Evolutionary conservation across 2,888 invertebrate species (phyloP).

Genomic region (Agrenia bidenticulata): DNA sequence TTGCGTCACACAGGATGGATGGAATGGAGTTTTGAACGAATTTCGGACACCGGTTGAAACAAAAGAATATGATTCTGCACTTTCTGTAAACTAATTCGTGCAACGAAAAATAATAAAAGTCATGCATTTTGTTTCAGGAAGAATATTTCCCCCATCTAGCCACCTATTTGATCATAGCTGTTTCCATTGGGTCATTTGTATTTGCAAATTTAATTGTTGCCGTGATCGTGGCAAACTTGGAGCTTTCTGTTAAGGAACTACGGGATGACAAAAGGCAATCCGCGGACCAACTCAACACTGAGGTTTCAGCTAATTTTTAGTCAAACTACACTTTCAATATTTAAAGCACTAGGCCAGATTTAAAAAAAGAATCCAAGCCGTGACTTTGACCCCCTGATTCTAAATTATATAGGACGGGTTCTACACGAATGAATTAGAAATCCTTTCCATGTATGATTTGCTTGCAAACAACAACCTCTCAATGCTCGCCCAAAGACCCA

Average conservation of each 20-base stretch:
- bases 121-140: conserved; percentile 9
- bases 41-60: neutral
- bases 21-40: conserved; percentile 16
- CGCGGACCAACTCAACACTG: conserved; percentile 43
- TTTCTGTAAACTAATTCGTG: neutral
- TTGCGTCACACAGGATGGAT: conserved; percentile 54
- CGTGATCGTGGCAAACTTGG: conserved; percentile 50
- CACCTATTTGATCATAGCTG: conserved; percentile 44
- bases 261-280: conserved; percentile 37
- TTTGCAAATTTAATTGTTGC: conserved; percentile 52
- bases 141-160: conserved; percentile 27
- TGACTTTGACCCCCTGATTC: too few relatives aligned
- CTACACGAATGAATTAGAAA: conserved; percentile 25
- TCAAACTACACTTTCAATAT: too few relatives aligned
- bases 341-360: too few relatives aligned
- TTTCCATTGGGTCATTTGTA: conserved; percentile 50
- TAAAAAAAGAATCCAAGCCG: too few relatives aligned
- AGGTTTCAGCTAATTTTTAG: too few relatives aligned
- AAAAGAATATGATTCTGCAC: neutral
- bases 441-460: conserved; percentile 36
- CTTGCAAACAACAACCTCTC: conserved; percentile 37
- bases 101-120: neutral
- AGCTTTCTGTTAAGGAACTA: conserved; percentile 46
- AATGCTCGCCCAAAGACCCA: conserved; percentile 40
- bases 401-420: neutral